Conservation (phyloP, 92 coral and sea anemone genomes). For the Epizoanthus rinbou region DNA sequence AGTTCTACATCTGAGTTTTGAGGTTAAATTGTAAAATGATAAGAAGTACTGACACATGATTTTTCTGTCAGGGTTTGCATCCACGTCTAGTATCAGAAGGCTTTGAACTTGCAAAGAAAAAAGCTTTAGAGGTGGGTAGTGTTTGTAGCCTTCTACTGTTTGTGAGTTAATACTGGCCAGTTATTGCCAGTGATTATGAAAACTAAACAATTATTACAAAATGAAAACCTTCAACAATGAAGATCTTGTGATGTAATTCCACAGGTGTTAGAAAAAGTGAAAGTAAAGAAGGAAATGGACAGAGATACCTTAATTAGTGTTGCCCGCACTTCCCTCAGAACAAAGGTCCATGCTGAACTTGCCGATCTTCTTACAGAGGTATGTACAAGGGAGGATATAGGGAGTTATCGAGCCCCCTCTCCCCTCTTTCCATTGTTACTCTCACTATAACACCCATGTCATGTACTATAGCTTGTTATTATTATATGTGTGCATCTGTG, state of each 20-base stretch:
- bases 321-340: constrained; percentile 91
- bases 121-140: constrained; percentile 81
- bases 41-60: background rate
- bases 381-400: background rate
- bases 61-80: constrained; percentile 80
- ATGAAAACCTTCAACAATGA: background rate
- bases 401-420: no score
- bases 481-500: no score
- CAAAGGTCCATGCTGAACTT: constrained; percentile 86
- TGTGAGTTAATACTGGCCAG: background rate
- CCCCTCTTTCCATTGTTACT: no score
- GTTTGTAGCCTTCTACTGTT: background rate
- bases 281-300: constrained; percentile 87
- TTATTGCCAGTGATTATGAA: background rate
- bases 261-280: constrained; percentile 87
- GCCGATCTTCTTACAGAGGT: constrained; percentile 98
- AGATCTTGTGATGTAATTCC: background rate
- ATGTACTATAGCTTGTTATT: no score
- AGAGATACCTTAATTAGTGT: constrained; percentile 89
- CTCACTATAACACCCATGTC: no score
- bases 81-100: constrained; percentile 98
- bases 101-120: constrained; percentile 95
- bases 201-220: no score
- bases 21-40: no score
- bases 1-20: no score